These are phyloP conservation scores for Mythimna pallens DNA, from an alignment of 2,888 invertebrate genomes.

Conservation along the genomic window DNA sequence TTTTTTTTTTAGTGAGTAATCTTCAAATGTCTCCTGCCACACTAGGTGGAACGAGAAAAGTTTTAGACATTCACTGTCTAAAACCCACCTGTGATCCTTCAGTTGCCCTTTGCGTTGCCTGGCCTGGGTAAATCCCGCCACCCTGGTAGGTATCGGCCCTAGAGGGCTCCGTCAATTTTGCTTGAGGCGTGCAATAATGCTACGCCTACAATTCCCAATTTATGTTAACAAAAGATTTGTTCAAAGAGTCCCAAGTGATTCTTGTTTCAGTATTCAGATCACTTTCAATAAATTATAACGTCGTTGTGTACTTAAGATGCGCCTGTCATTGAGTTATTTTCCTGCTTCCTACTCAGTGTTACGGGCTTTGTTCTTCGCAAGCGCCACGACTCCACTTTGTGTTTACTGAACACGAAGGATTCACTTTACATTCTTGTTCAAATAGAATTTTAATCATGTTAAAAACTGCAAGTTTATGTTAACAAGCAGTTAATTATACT, in stretches of 20 bases:
- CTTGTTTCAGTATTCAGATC: conserved; percentile 46
- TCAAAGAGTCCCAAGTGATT: not conserved
- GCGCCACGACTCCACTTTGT: conserved; percentile 43
- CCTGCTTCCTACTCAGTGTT: conserved; percentile 64
- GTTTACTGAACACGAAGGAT: conserved; percentile 54
- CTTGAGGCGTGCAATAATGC: not conserved
- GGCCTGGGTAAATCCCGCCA: too few species aligned
- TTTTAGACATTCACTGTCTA: too few species aligned
- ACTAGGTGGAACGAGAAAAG: too few species aligned
- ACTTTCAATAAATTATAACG: conserved; percentile 52
- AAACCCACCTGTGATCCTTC: too few species aligned
- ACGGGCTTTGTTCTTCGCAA: conserved; percentile 62
- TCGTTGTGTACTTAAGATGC: conserved; percentile 50
- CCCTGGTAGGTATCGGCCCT: too few species aligned
- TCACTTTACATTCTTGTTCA: conserved; percentile 50
- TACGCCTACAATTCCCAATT: not conserved
- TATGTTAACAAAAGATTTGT: not conserved
- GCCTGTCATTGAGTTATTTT: conserved; percentile 67
- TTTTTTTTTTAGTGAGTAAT: too few species aligned
- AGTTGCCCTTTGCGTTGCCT: too few species aligned
- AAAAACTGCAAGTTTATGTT: conserved; percentile 25
- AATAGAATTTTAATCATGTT: conserved; percentile 40
- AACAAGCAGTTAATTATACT: conserved; percentile 19
- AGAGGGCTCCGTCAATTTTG: too few species aligned
- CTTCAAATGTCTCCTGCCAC: too few species aligned